A percentile compares a stretch with the other conserved stretches of the same genome.
Conservation (phyloP, 2,113 vertebrate species). For the Pedionomus torquatus region DNA sequence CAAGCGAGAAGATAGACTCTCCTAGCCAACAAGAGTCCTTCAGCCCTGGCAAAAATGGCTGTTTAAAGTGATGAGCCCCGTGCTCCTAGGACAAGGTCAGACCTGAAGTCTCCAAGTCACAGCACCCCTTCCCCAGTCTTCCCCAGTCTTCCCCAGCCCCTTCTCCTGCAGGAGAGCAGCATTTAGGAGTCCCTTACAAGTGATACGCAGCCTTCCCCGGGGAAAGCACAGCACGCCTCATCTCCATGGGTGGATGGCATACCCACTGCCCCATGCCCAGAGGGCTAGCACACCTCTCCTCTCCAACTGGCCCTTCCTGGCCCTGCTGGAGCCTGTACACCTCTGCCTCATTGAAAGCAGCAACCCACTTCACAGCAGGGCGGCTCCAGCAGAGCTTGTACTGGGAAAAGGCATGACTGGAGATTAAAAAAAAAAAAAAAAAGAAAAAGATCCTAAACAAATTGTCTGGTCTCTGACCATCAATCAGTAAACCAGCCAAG, state of each 20-base stretch:
- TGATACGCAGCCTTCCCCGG: background rate
- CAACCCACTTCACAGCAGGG: background rate
- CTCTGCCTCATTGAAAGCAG: background rate
- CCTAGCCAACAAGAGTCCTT: background rate
- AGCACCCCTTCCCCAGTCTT: background rate
- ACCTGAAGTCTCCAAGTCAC: background rate
- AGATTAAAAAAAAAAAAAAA: background rate
- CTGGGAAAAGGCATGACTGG: background rate
- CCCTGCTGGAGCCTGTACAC: background rate
- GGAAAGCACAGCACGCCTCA: fast-evolving
- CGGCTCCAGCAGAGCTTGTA: background rate
- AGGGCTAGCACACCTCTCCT: background rate
- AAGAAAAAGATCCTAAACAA: background rate
- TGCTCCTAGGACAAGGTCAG: fast-evolving
- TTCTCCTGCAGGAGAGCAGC: background rate
- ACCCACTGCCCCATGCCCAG: fast-evolving
- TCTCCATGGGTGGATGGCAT: fast-evolving
- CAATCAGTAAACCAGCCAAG: background rate
- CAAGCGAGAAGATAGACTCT: background rate
- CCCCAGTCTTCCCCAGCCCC: too few species aligned
- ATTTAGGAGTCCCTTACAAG: background rate
- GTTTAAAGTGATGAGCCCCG: background rate
- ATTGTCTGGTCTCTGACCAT: background rate
- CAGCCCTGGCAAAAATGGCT: background rate
- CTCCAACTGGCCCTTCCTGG: background rate